Conservation (phyloP, 1,140 invertebrate species). For the Eupristina koningsbergeri region DNA sequence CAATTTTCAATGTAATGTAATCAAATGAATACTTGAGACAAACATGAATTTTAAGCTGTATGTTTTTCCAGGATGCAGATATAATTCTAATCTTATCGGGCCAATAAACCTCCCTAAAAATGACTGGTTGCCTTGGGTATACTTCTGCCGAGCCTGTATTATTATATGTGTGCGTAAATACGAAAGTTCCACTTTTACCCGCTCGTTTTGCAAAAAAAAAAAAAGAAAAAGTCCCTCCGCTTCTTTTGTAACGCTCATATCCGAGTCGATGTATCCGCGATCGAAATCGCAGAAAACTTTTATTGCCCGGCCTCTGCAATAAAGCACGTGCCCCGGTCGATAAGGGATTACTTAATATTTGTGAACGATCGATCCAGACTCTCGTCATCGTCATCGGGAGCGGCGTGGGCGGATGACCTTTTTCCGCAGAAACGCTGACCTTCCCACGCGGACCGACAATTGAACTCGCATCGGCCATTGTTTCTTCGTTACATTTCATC, state of each 20-base stretch:
- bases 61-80: background rate
- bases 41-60: background rate
- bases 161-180: background rate
- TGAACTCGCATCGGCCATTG: background rate
- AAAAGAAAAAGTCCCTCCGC: background rate
- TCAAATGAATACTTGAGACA: background rate
- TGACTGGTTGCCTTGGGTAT: background rate
- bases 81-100: background rate
- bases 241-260: conserved; percentile 4
- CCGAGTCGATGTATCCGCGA: conserved; percentile 14
- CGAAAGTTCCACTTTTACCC: conserved; percentile 8
- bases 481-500: conserved; percentile 15
- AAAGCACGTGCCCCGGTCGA: background rate
- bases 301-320: conserved; percentile 1
- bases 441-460: conserved; percentile 24
- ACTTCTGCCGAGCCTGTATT: background rate
- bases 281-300: conserved; percentile 18
- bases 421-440: background rate
- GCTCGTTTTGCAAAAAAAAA: background rate
- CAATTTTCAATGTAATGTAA: background rate
- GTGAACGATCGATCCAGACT: conserved; percentile 38
- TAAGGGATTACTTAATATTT: conserved; percentile 44
- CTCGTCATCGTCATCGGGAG: conserved; percentile 4
- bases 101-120: background rate
- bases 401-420: background rate